These are phyloP conservation scores for Catharus ustulatus DNA, from an alignment of 2,797 vertebrate species.

Conservation along the genomic window DNA sequence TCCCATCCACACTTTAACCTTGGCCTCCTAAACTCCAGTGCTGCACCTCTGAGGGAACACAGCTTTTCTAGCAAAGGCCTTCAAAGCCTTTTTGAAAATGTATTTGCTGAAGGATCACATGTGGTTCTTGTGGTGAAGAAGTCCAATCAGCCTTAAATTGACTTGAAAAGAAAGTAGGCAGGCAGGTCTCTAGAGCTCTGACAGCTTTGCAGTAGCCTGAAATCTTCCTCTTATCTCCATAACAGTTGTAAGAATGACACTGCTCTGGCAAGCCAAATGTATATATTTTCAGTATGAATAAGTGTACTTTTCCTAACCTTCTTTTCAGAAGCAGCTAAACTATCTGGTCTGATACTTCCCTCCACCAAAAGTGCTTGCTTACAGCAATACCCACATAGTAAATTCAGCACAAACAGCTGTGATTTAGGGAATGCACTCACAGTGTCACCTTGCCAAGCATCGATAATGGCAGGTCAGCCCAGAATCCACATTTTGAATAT, in stretches of 20 bases:
- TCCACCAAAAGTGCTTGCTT: not conserved
- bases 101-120: not conserved
- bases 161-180: not conserved
- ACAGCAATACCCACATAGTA: rapidly evolving
- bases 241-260: not conserved
- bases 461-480: not conserved
- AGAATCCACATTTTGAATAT: not conserved
- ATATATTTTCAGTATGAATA: not conserved
- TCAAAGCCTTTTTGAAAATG: not conserved
- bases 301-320: not conserved
- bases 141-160: not conserved
- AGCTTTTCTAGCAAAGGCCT: not conserved
- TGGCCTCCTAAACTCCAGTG: not conserved
- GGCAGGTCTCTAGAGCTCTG: not conserved
- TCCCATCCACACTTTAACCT: not conserved
- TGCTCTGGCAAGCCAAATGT: not conserved
- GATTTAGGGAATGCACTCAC: not conserved
- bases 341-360: not conserved
- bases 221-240: not conserved
- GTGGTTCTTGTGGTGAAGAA: not conserved
- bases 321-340: not conserved
- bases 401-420: not conserved
- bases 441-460: not conserved
- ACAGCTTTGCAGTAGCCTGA: not conserved
- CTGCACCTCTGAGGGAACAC: not conserved